A percentile compares a stretch with the other conserved stretches of the same genome.
Evolutionary conservation across 2,888 invertebrate species (phyloP).

Genomic region (Macrosoma leucophasiata): DNA sequence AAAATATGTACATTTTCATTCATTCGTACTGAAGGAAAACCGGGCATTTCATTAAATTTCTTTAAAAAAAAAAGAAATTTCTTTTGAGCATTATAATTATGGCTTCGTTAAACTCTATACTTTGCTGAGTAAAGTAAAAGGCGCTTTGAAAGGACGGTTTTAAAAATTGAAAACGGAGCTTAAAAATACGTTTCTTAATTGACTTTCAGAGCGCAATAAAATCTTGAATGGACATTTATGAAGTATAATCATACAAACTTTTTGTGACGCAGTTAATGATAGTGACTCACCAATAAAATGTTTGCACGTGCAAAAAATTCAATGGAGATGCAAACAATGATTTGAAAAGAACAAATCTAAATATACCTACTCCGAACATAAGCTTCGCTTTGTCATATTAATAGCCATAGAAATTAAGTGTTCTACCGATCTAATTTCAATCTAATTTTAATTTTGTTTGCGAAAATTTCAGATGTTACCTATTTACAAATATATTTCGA

Average conservation of each 20-base stretch:
- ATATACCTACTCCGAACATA: too few species aligned
- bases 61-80: constrained; percentile 43
- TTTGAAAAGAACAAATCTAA: too few species aligned
- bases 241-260: constrained; percentile 10
- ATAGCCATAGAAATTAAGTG: too few species aligned
- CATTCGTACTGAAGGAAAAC: constrained; percentile 49
- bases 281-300: too few species aligned
- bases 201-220: constrained; percentile 37
- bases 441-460: too few species aligned
- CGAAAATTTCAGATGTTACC: too few species aligned
- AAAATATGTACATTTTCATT: constrained; percentile 33
- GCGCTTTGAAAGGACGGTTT: constrained; percentile 48
- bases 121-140: constrained; percentile 54
- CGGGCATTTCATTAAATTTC: constrained; percentile 48
- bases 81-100: constrained; percentile 60
- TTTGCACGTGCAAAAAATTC: too few species aligned
- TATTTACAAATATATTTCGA: too few species aligned
- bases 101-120: constrained; percentile 61
- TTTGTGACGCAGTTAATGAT: too few species aligned
- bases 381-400: too few species aligned
- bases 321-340: too few species aligned
- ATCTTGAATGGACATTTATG: constrained; percentile 29
- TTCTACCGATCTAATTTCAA: too few species aligned
- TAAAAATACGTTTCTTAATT: constrained; percentile 41
- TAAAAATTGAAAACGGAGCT: constrained; percentile 50